Base-by-base conservation (phyloP, 2,888 invertebrate genomes). In the Dendrolimus pini region DNA sequence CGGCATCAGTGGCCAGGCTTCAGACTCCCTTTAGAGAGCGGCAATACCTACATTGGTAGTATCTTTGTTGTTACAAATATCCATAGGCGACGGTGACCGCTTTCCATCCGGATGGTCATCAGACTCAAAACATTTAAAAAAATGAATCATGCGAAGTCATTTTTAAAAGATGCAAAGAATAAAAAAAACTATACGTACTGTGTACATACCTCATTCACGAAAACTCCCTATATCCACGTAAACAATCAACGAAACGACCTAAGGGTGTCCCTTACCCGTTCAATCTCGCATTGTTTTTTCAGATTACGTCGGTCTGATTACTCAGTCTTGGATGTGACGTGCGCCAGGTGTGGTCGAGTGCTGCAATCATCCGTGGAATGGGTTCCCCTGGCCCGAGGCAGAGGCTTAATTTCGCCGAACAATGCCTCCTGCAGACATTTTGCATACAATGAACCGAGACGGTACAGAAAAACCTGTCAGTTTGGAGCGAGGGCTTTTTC, bases 341-440 rank as follows among this genome's bases (percentile, higher is more conserved):
- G 68, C 64, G 64, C 62, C 71, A 71, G 75, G 77, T 72, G 73
- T 66, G 61, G 66, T 64, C 70, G 66, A 67, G 72, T 68, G 66
- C 71, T 68, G 82, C 82, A 86, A 85, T 87, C 84, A 83, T 70
- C 79, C 84, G 79, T 74, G 75, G 78, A 82, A 83, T 82, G 75
- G 75, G 77, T 75, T 69, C 67, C 73, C 69, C 67, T 70, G 78
- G 70, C 71, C 74, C 71, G 69, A 75, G 55, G 54, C 30, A 41
- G 52, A 47, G 55, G 52, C 82, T 82, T 87, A 86, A 86, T 89
- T 88, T 89, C 79, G 77, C 77, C 72, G 83, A 82, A 89, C 89
- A 89, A 89, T 89, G 80, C 77, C 85, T 86, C 87, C 78, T 70
- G 76, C 76, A 75, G 86, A 87, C 85, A 82, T 81, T 86, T 85